Conservation (phyloP, 1,140 invertebrate genomes). For the Neodiprion fabricii region DNA sequence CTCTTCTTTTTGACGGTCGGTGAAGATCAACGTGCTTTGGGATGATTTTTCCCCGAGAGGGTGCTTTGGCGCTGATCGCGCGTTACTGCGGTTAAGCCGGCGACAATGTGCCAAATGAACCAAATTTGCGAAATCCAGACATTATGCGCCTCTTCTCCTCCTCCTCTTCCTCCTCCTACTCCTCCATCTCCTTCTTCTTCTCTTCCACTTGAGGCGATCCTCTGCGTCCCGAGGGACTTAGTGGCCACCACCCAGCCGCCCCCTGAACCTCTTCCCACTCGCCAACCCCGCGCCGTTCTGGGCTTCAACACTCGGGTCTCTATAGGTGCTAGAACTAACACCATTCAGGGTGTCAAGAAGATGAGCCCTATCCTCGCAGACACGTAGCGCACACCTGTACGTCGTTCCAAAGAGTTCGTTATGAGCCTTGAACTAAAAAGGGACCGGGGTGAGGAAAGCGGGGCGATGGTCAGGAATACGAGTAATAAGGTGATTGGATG, state of each 20-base stretch:
- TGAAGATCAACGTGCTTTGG: constrained; percentile 2
- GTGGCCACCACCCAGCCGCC: constrained; percentile 28
- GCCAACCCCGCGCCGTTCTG: constrained; percentile 14
- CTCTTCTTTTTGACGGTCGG: not conserved
- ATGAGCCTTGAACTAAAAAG: constrained; percentile 33
- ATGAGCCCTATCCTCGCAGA: constrained; percentile 36
- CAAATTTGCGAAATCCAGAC: constrained; percentile 60
- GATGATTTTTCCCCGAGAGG: not conserved
- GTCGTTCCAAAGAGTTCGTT: constrained; percentile 30
- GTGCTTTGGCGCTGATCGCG: not conserved
- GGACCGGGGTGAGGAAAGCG: constrained; percentile 30
- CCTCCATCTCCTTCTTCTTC: not conserved
- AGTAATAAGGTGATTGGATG: too few relatives aligned
- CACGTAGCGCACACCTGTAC: not conserved
- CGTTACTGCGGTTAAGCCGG: constrained; percentile 40
- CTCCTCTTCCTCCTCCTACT: not conserved
- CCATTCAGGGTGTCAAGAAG: constrained; percentile 58
- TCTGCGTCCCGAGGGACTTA: constrained; percentile 36
- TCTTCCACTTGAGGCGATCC: too few relatives aligned
- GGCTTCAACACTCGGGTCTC: constrained; percentile 3
- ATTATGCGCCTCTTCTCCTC: too few relatives aligned
- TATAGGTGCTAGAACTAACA: constrained; percentile 60
- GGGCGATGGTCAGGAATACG: too few relatives aligned
- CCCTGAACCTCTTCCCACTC: constrained; percentile 16
- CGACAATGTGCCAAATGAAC: constrained; percentile 62